Conservation (phyloP, 2,797 vertebrate genomes). For the Sphaeramia orbicularis region DNA sequence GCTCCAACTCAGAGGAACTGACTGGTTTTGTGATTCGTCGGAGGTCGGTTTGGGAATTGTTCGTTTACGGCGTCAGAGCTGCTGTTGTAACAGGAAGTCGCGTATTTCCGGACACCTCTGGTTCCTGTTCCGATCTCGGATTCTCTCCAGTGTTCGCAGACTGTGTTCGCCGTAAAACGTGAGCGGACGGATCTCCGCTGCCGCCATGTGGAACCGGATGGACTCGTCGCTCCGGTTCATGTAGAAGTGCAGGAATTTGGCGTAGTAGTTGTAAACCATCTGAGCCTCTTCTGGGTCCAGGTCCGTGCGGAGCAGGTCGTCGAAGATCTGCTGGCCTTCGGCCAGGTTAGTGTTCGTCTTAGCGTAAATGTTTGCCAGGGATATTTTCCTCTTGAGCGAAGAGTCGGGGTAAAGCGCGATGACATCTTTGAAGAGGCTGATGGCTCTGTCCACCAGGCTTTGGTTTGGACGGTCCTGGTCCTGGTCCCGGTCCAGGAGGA, state of each 20-base stretch:
- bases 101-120: no score
- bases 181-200: not conserved
- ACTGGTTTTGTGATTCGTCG: no score
- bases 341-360: not conserved
- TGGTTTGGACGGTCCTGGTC: constrained; percentile 21
- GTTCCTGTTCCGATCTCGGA: no score
- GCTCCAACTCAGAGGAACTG: no score
- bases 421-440: constrained; percentile 53
- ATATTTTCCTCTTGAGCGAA: not conserved
- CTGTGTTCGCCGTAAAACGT: no score
- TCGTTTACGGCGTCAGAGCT: no score
- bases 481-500: no score
- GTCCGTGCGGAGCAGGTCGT: not conserved
- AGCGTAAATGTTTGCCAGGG: not conserved
- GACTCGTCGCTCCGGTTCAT: not conserved
- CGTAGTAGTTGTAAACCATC: not conserved
- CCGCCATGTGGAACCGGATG: not conserved
- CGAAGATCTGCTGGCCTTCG: not conserved
- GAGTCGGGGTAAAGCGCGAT: constrained; percentile 61
- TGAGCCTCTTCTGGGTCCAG: not conserved
- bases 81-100: no score
- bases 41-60: no score
- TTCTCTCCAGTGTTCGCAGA: no score
- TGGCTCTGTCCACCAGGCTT: constrained; percentile 45
- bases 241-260: not conserved